Evolutionary conservation across 1,140 invertebrate genomes (phyloP).

Genomic region (Drosophila azteca): DNA sequence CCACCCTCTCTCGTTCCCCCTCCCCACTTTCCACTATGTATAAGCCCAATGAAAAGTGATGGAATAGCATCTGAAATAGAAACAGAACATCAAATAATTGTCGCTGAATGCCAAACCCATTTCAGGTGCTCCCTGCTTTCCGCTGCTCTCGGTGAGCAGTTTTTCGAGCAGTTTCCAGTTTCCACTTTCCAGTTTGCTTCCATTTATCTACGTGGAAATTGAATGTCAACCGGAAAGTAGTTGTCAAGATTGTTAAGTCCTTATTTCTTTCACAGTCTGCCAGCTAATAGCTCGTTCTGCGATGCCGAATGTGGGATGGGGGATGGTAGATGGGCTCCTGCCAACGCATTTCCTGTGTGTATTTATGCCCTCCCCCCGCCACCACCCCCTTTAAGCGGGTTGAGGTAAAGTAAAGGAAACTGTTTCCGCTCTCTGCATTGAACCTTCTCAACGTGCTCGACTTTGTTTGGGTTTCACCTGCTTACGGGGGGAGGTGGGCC

Average conservation of each 20-base stretch:
- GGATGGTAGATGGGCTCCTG: slow-evolving; percentile 30
- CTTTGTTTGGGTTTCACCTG: slow-evolving; percentile 43
- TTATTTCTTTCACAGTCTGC: slow-evolving; percentile 74
- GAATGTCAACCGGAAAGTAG: slow-evolving; percentile 83
- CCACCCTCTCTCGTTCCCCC: background rate
- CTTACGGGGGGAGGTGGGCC: too few species aligned
- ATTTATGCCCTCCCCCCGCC: slow-evolving; percentile 13
- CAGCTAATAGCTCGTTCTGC: slow-evolving; percentile 57
- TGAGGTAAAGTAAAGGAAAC: slow-evolving; percentile 40
- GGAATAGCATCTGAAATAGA: slow-evolving; percentile 35
- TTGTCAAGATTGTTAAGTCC: slow-evolving; percentile 83
- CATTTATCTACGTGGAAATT: slow-evolving; percentile 81
- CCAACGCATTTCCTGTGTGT: slow-evolving; percentile 42
- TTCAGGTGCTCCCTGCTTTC: slow-evolving; percentile 18
- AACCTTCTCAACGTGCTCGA: slow-evolving; percentile 42
- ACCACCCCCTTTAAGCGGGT: slow-evolving; percentile 28
- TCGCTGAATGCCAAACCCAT: slow-evolving; percentile 31
- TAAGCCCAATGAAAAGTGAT: slow-evolving; percentile 49
- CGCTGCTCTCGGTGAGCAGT: background rate
- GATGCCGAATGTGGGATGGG: slow-evolving; percentile 8
- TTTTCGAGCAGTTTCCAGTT: slow-evolving; percentile 45
- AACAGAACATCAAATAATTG: slow-evolving; percentile 37
- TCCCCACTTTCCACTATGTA: background rate
- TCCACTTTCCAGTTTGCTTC: slow-evolving; percentile 53
- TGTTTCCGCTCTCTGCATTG: slow-evolving; percentile 43